Evolutionary conservation across 2,113 vertebrate genomes (phyloP), one percentile per base, ranked within the genome.

Genomic region (Lophius piscatorius): DNA sequence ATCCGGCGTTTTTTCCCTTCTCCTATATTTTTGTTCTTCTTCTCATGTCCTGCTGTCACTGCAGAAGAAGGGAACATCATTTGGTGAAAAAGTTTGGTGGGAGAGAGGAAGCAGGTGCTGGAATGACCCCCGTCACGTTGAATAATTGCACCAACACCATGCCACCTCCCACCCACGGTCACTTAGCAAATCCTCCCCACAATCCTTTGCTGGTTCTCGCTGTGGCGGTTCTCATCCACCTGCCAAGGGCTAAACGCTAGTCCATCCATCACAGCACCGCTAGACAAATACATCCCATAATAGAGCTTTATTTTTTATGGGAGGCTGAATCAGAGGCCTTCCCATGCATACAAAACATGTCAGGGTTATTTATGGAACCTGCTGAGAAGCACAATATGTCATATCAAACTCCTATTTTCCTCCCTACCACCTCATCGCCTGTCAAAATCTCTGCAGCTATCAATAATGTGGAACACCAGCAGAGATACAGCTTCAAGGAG

Each of bases 281-380:
- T 98, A 98, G 97, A 99, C 97, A 99, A 99, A 98, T 98, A 98
- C 95, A 97, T 99, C 97, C 96, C 96, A 99, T 99, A 99, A 99
- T 99, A 98, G 96, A 98, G 98, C 96, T 99, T 98, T 99, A 98
- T 98, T 99, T 99, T 98, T 98, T 98, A 96, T 90, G 95, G 96
- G 96, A 98, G 96, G 95, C 95, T 95, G 96, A 97, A 98, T 98
- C 96, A 98, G 97, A 95, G 95, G 96, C 95, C 97, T 99, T 96
- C 96, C 96, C 96, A 98, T 99, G 97, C 97, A 99, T 98, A 98
- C 95, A 97, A 96, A 98, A 96, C 89, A 94, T 98, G 97, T 99
- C 97, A 98, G 92, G 95, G 97, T 99, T 98, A 99, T 99, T 99
- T 99, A 99, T 99, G 97, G 95, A 93, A 91, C 93, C 94, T 95